Conservation (phyloP, 2,797 vertebrate genomes). For the Melanotaenia trifasciata region DNA sequence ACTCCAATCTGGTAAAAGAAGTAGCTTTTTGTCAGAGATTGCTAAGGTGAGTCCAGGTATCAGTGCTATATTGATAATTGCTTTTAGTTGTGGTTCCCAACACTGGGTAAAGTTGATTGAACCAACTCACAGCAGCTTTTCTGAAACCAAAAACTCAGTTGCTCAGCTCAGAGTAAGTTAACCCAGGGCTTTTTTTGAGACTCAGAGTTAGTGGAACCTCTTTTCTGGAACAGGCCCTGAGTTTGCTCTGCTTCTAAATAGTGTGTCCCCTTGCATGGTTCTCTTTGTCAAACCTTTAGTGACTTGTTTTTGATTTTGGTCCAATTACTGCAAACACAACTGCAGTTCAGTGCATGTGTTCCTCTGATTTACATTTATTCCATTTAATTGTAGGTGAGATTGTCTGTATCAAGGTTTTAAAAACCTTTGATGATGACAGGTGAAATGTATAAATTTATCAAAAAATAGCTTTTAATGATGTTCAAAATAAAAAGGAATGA, state of each 20-base stretch:
- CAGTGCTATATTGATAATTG: no score
- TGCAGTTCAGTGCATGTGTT: constrained; percentile 38
- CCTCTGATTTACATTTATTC: constrained; percentile 28
- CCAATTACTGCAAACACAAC: constrained; percentile 5
- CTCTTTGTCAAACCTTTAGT: constrained; percentile 16
- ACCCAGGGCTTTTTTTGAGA: no score
- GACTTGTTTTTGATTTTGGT: constrained; percentile 26
- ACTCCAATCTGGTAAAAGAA: no score
- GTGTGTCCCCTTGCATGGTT: constrained; percentile 21
- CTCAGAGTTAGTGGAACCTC: no score
- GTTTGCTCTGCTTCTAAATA: constrained; percentile 32
- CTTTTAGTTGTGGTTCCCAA: no score
- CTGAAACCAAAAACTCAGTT: no score
- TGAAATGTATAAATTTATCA: neutral
- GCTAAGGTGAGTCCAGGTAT: no score
- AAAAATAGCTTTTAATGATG: neutral
- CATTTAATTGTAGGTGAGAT: neutral
- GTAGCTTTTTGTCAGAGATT: no score
- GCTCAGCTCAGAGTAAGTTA: no score
- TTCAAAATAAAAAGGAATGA: neutral
- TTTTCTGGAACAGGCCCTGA: neutral
- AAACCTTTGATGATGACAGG: constrained; percentile 10
- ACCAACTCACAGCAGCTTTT: no score
- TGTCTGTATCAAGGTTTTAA: constrained; percentile 31
- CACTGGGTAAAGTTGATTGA: no score